Conservation (phyloP, 2,888 invertebrate genomes). For the Limulus polyphemus region DNA sequence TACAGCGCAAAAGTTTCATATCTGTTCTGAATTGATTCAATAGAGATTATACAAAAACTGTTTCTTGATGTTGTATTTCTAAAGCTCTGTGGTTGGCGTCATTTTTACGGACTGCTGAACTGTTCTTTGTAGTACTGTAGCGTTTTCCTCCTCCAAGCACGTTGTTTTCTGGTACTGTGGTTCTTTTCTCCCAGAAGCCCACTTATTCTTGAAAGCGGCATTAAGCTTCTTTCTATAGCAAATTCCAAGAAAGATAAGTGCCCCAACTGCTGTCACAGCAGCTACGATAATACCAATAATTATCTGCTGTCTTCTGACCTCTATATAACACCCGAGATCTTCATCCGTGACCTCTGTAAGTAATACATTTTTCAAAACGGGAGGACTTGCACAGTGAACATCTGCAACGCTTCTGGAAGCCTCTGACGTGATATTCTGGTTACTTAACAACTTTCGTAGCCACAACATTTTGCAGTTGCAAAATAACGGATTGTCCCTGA, state of each 20-base stretch:
- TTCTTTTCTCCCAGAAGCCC: conserved; percentile 18
- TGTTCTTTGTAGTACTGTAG: neutral
- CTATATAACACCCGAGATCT: conserved; percentile 13
- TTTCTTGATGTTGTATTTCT: no score
- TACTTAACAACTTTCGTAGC: conserved; percentile 39
- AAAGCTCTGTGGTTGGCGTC: conserved; percentile 15
- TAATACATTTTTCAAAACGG: conserved; percentile 6
- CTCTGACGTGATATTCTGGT: neutral
- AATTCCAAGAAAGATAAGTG: conserved; percentile 7
- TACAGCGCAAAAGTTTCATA: no score
- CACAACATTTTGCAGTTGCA: conserved; percentile 79
- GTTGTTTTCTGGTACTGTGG: conserved; percentile 23
- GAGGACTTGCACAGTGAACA: conserved; percentile 11
- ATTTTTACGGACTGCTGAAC: conserved; percentile 13
- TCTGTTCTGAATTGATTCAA: no score
- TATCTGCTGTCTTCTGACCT: conserved; percentile 14
- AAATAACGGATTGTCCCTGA: conserved; percentile 68
- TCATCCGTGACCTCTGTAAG: conserved; percentile 10
- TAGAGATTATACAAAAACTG: no score
- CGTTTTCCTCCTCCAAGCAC: conserved; percentile 20
- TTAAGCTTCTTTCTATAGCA: conserved; percentile 14
- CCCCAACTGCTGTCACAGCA: conserved; percentile 5
- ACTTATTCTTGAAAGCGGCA: conserved; percentile 16
- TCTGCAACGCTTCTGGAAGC: neutral
- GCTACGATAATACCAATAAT: conserved; percentile 14